Base-by-base conservation (phyloP, 2,797 vertebrate genomes). In the Tinamus major region DNA sequence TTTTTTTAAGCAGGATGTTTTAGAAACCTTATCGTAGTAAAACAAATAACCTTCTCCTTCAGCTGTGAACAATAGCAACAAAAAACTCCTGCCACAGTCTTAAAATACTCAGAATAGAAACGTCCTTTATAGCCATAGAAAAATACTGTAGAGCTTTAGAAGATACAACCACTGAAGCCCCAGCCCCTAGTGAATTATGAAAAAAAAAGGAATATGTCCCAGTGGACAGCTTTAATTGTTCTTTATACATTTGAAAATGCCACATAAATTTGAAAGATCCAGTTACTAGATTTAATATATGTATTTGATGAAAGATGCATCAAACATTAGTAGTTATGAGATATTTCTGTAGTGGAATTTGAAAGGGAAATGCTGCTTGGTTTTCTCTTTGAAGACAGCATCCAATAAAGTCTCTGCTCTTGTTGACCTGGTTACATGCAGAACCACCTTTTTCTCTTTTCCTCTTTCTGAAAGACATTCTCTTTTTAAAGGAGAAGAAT, bases 21-120 rank as follows among this genome's bases (percentile, higher is more conserved):
- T 85, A 94, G 91, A 95, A 97, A 96, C 68, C 87, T 96, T 97
- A 96, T 96, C 94, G 95, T 94, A 87, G 94, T 90, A 96, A 97
- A 97, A 97, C 92, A 96, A 96, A 97, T 96, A 94, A 87, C 90
- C 61, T 96, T 94, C 94, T 95, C 80, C 92, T 95, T 97, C 79
- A 93, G 77, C 90, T 74, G 35, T 82, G 89, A 97, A 95, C 79
- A 95, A 95, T 74, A 76, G 67, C 49, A 94, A 85, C 65, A 92
- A 78, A 88, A 94, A 95, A 35, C 20, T 91, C 69, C 13, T 67
- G 92, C 83, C 16, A 76, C 26, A 85, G 53, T 33, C 55, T 83
- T 93, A 87, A 91, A 93, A 85, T 72, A 67, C 53, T 21, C 33
- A 81, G 89, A 94, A 94, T 46, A 92, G 75, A 88, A 93, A 89